Evolutionary conservation across 2,797 vertebrate genomes (phyloP).

Genomic region (Vireo griseus): DNA sequence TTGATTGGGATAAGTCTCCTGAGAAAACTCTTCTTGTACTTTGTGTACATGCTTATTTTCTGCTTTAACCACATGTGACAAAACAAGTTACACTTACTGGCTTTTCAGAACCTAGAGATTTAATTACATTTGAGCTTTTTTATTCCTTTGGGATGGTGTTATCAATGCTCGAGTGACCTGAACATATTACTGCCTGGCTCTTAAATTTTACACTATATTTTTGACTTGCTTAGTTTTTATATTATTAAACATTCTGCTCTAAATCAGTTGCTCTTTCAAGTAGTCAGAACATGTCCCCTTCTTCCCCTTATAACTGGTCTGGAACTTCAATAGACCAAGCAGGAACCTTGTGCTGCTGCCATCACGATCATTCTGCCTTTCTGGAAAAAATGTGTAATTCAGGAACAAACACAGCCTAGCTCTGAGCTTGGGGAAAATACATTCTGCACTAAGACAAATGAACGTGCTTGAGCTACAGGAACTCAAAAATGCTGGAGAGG

Average conservation of each 20-base stretch:
- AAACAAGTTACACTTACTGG: background rate
- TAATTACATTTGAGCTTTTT: constrained; percentile 22
- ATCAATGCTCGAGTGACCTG: background rate
- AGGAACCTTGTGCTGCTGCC: background rate
- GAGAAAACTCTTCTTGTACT: background rate
- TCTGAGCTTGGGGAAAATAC: background rate
- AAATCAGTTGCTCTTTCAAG: background rate
- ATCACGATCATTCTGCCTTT: background rate
- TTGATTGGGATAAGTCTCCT: background rate
- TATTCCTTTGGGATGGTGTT: background rate
- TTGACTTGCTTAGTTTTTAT: background rate
- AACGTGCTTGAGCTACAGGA: background rate
- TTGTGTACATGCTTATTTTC: background rate
- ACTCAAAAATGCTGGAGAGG: background rate
- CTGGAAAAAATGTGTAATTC: background rate
- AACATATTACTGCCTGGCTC: background rate
- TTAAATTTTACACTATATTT: background rate
- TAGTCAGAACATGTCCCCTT: background rate
- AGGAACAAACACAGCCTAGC: background rate
- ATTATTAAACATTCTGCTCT: background rate
- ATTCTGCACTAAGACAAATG: background rate
- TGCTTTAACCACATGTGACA: background rate
- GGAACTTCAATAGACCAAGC: background rate
- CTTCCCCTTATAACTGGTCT: background rate
- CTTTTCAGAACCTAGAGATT: background rate